A percentile compares a stretch with the other conserved stretches of the same genome.
These are phyloP conservation scores for Ashinkailepas kermadecensis DNA, from an alignment of 2,888 invertebrate species.

Conservation along the genomic window DNA sequence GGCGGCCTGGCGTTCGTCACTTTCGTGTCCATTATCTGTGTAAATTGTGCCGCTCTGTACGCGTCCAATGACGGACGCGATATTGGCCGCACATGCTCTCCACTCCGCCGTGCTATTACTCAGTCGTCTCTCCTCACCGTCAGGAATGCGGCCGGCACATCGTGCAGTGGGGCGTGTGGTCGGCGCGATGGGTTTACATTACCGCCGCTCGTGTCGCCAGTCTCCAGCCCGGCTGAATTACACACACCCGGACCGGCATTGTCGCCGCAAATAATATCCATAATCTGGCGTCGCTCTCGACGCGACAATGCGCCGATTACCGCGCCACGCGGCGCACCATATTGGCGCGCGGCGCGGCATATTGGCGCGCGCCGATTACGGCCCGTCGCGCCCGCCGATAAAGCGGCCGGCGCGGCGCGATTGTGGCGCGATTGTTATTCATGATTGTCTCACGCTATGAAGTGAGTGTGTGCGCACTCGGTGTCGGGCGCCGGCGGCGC, in stretches of 20 bases:
- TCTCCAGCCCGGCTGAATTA: not conserved
- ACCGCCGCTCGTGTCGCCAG: no score
- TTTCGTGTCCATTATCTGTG: no score
- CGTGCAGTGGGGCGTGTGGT: not conserved
- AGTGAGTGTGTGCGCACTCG: conserved; percentile 11
- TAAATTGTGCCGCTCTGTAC: no score
- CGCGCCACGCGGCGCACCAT: not conserved
- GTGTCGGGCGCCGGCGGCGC: not conserved
- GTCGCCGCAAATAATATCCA: conserved; percentile 19
- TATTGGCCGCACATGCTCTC: no score
- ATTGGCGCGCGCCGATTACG: not conserved
- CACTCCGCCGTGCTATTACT: not conserved
- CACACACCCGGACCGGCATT: not conserved
- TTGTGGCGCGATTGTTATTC: conserved; percentile 19
- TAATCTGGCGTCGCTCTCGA: conserved; percentile 7
- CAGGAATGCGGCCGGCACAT: not conserved
- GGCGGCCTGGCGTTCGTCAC: no score
- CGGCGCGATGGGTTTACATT: no score
- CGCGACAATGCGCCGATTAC: conserved; percentile 11
- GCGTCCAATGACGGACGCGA: no score
- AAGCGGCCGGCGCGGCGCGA: conserved; percentile 1
- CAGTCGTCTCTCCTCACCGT: not conserved
- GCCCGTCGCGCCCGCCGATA: not conserved
- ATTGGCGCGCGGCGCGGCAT: not conserved
- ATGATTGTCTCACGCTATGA: conserved; percentile 23